Evolutionary conservation across 2,888 invertebrate species (phyloP), one percentile per base, ranked within the genome.

Genomic region (Lypha dubia): DNA sequence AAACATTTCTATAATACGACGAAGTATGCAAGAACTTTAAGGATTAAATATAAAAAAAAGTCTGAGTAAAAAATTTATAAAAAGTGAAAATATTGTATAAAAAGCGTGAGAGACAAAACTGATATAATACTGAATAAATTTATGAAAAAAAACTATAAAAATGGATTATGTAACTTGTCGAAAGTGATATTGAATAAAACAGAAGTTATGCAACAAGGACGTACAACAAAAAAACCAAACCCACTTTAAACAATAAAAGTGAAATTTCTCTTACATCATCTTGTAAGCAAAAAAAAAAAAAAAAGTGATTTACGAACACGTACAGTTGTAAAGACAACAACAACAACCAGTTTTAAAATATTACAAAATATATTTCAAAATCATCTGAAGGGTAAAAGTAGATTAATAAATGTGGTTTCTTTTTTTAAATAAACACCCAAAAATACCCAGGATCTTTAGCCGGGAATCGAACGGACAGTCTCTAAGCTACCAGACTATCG

Each of bases 1-100:
- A n/a, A n/a, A n/a, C n/a, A n/a, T n/a, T n/a, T n/a, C n/a, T n/a
- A n/a, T n/a, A n/a, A n/a, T n/a, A n/a, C n/a, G n/a, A n/a, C n/a
- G n/a, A 51, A 28, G 44, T 11, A 76, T n/a, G 44, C 41, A 32
- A 49, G 68, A 77, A 44, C 20, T 32, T 28, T 44, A 68, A 81
- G 75, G 68, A 75, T 81, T 81, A 82, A n/a, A n/a, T 63, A 46
- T 38, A 70, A 71, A 8, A 65, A 68, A 58, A 73, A 65, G 20
- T 35, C 15, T 49, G 56, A 60, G 41, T 20, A 49, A 75, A 35
- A 79, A 62, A 81, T 38, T 38, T 24, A n/a, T 2, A 7, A 38
- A 51, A 51, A 84, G 76, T 76, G 74, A 82, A 84, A 83, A 70
- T 41, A 81, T 46, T 15, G 70, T 56, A 32, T 51, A 22, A 46